Percentiles rank a stretch among this genome's conserved stretches.
phyloP scores from a whole-genome alignment of 2,113 vertebrate species.

The Ellobius talpinus region DNA sequence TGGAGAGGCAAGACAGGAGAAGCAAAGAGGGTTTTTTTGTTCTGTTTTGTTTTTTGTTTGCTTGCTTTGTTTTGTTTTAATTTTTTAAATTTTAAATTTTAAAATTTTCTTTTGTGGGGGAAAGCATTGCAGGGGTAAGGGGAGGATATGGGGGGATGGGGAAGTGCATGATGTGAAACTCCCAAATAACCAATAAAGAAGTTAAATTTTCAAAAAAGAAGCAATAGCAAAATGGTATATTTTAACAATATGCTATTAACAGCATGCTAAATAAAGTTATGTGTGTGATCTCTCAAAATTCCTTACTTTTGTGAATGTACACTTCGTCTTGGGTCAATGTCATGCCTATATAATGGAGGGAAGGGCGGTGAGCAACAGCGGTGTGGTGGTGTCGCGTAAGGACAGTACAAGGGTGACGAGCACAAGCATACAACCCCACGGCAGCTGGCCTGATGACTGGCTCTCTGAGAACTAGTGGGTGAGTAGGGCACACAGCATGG shows the following conservation, averaged over 20 bases:
- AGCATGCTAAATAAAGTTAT: background rate
- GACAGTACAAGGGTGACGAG: background rate
- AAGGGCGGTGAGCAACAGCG: background rate
- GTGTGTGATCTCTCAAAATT: background rate
- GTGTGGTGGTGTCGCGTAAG: background rate
- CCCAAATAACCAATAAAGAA: background rate
- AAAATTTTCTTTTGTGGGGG: background rate
- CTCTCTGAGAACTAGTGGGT: background rate
- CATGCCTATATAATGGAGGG: background rate
- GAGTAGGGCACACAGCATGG: background rate
- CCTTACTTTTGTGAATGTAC: background rate
- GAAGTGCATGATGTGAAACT: background rate
- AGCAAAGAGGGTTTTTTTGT: background rate
- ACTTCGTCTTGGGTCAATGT: background rate
- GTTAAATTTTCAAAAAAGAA: background rate
- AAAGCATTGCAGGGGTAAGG: background rate
- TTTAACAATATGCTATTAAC: background rate
- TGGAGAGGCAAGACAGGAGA: too few relatives aligned
- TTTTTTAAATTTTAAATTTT: too few relatives aligned
- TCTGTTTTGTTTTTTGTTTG: background rate
- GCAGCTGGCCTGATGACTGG: background rate
- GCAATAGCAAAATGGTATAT: background rate
- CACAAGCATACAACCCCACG: too few relatives aligned
- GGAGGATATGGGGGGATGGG: background rate
- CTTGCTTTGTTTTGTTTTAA: background rate